Evolutionary conservation across 2,113 vertebrate genomes (phyloP).

Genomic region (Motacilla tschutschensis): DNA sequence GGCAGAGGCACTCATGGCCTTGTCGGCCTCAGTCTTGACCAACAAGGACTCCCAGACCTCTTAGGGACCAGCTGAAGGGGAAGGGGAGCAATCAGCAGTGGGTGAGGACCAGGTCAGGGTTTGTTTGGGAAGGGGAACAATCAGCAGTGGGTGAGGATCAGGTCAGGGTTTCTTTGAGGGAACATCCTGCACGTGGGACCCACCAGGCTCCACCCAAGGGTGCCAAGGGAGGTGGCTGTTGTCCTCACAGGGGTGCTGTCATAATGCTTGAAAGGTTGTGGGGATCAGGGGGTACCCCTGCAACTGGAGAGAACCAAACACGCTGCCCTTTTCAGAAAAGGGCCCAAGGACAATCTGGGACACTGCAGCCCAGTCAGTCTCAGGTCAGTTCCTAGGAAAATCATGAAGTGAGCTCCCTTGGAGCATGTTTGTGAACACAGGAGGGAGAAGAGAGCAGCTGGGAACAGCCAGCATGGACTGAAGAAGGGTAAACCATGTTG

Average conservation of each 20-base stretch:
- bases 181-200: rapidly evolving
- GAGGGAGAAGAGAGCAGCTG: not conserved
- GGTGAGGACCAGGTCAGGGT: too few relatives aligned
- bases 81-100: not conserved
- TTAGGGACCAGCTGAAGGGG: not conserved
- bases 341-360: not conserved
- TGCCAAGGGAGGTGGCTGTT: not conserved
- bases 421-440: not conserved
- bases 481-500: not conserved
- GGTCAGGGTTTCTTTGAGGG: not conserved
- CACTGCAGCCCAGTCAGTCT: not conserved
- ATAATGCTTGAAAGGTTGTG: not conserved
- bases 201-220: not conserved
- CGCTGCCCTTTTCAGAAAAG: not conserved
- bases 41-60: not conserved
- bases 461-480: not conserved
- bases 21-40: not conserved
- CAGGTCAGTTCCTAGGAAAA: not conserved
- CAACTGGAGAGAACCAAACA: not conserved
- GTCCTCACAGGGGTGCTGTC: not conserved
- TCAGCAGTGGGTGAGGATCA: not conserved
- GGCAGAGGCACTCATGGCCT: not conserved
- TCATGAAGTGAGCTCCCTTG: not conserved
- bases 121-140: not conserved
- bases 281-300: not conserved